Evolutionary conservation across 2,888 invertebrate genomes (phyloP).

Genomic region (Phlogophora meticulosa): DNA sequence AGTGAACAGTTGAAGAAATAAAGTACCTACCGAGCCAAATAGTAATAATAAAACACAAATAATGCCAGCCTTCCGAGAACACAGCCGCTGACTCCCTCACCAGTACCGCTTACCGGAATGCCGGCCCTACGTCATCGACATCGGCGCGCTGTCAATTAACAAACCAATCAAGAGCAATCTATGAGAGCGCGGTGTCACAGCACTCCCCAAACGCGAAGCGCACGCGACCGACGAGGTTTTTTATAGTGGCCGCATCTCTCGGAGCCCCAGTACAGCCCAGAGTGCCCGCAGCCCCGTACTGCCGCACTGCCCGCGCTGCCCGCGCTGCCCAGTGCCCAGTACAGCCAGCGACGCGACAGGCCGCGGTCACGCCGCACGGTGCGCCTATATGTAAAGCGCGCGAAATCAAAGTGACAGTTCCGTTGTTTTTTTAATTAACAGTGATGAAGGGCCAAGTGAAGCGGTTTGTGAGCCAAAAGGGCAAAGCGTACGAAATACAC

Average conservation of each 20-base stretch:
- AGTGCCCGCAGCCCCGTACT: too few relatives aligned
- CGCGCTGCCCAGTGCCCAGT: too few relatives aligned
- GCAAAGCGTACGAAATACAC: conserved; percentile 68
- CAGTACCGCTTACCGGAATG: too few relatives aligned
- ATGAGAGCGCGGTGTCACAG: conserved; percentile 42
- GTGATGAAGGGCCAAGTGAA: conserved; percentile 73
- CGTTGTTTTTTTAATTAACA: conserved; percentile 18
- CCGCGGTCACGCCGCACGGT: conserved; percentile 36
- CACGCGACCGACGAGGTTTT: conserved; percentile 33
- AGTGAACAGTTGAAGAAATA: too few relatives aligned
- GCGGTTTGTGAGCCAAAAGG: conserved; percentile 72
- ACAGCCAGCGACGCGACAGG: conserved; percentile 30
- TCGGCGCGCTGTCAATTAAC: too few relatives aligned
- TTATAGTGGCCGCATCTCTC: conserved; percentile 11
- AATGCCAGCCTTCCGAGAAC: too few relatives aligned
- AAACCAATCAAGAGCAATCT: conserved; percentile 7
- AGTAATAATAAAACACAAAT: too few relatives aligned
- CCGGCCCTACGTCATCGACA: too few relatives aligned
- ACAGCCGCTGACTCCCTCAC: too few relatives aligned
- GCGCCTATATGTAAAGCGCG: conserved; percentile 57
- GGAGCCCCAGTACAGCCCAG: too few relatives aligned
- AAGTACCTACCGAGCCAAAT: too few relatives aligned
- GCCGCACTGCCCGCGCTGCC: too few relatives aligned
- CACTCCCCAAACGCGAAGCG: conserved; percentile 47
- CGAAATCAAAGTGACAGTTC: conserved; percentile 47